phyloP scores from a whole-genome alignment of 92 coral and sea anemone species.

The Epizoanthus stellaris region DNA sequence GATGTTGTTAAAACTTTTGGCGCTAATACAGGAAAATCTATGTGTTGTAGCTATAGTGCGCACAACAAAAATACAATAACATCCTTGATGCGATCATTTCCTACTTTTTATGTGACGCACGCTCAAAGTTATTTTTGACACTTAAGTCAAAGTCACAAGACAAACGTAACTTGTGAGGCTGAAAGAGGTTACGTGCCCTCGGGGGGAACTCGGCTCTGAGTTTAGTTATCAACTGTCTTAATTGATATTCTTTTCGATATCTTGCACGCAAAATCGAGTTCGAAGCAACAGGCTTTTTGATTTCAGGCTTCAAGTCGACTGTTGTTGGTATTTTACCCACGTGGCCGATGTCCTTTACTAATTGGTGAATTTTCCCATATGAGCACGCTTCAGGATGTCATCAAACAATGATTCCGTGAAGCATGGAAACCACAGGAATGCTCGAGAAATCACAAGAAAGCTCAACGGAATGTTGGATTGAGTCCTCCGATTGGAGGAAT shows the following conservation, averaged over 20 bases:
- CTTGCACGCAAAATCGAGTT: background rate
- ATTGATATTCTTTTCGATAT: background rate
- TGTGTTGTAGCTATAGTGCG: constrained; percentile 11
- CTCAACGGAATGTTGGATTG: constrained; percentile 81
- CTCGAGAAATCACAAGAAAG: constrained; percentile 76
- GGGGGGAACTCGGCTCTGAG: background rate
- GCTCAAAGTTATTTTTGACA: constrained; percentile 39
- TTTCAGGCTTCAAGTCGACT: constrained; percentile 9
- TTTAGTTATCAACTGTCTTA: constrained; percentile 13
- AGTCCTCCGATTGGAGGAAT: constrained; percentile 70
- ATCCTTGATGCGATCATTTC: constrained; percentile 54
- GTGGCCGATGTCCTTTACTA: constrained; percentile 72
- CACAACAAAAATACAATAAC: constrained; percentile 53
- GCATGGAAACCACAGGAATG: constrained; percentile 86
- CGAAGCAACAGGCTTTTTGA: background rate
- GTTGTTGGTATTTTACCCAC: constrained; percentile 69
- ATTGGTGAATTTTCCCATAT: constrained; percentile 81
- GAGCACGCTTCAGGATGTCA: constrained; percentile 78
- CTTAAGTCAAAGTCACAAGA: constrained; percentile 42
- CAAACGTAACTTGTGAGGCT: background rate
- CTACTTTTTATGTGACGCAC: constrained; percentile 37
- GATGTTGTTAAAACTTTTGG: background rate
- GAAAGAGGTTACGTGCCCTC: constrained; percentile 35
- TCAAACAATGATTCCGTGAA: constrained; percentile 85
- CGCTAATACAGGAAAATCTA: constrained; percentile 27